These are phyloP conservation scores for Silurus asotus DNA, from an alignment of 2,113 vertebrate genomes.

Conservation along the genomic window DNA sequence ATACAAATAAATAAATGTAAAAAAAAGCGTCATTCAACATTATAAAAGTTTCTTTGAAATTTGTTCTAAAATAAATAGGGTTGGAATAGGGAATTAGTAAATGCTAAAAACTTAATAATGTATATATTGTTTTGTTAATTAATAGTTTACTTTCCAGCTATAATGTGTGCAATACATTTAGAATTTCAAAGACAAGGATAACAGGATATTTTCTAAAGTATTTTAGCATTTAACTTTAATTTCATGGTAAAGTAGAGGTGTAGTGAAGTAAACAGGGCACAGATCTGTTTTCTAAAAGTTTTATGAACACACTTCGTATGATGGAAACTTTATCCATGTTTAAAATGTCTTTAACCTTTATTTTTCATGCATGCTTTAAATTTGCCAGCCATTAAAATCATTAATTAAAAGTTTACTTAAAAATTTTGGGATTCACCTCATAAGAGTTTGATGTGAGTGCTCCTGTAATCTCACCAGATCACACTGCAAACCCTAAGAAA, in stretches of 20 bases:
- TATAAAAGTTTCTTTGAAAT: neutral
- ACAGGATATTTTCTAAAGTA: neutral
- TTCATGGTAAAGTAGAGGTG: no score
- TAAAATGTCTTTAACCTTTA: neutral
- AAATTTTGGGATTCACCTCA: conserved; percentile 63
- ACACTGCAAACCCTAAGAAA: conserved; percentile 68
- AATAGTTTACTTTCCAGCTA: neutral
- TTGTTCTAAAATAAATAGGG: neutral
- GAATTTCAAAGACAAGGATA: neutral
- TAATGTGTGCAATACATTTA: neutral
- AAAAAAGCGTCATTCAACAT: no score
- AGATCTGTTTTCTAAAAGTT: no score
- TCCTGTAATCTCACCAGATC: conserved; percentile 70
- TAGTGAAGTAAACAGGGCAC: no score
- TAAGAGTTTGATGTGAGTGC: conserved; percentile 69
- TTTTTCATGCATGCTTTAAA: neutral
- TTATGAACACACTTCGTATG: neutral
- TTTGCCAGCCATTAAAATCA: neutral
- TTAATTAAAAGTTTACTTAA: no score
- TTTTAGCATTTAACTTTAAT: neutral
- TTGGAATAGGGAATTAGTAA: neutral
- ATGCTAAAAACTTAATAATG: neutral
- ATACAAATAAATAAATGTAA: no score
- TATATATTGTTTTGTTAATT: neutral
- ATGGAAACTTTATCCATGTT: neutral